Conservation (phyloP, 1,140 invertebrate species). For the Listronotus oregonensis region DNA sequence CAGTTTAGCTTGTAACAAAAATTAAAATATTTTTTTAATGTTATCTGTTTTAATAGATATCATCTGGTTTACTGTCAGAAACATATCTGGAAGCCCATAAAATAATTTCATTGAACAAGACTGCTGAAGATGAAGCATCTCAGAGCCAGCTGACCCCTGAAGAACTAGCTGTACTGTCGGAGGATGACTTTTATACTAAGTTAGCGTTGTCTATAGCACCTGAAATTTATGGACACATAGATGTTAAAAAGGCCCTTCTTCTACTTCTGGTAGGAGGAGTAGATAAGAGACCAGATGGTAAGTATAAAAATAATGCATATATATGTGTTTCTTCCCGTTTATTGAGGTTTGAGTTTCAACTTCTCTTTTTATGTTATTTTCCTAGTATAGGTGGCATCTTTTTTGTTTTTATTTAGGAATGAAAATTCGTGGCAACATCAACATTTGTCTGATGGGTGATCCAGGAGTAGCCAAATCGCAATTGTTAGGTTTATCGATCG, state of each 20-base stretch:
- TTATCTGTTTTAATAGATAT: constrained; percentile 56
- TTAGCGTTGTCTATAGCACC: constrained; percentile 93
- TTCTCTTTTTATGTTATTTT: too few species aligned
- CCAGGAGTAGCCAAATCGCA: constrained; percentile 99
- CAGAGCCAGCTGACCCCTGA: constrained; percentile 77
- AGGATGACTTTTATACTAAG: constrained; percentile 92
- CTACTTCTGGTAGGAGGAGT: constrained; percentile 95
- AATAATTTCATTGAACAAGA: constrained; percentile 80
- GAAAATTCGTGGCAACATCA: constrained; percentile 92
- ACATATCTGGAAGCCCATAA: constrained; percentile 91
- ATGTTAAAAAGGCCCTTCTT: constrained; percentile 96
- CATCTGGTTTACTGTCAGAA: constrained; percentile 88
- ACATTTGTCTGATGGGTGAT: constrained; percentile 99
- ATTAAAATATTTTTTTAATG: too few species aligned
- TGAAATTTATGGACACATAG: constrained; percentile 98
- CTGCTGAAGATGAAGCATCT: constrained; percentile 74
- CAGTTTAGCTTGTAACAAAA: too few species aligned
- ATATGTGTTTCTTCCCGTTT: too few species aligned
- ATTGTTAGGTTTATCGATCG: constrained; percentile 94
- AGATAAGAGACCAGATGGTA: constrained; percentile 81
- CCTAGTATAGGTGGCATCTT: too few species aligned
- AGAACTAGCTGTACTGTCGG: constrained; percentile 75
- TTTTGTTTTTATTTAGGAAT: constrained; percentile 54
- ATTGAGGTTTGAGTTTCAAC: too few species aligned
- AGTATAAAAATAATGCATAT: too few species aligned